Conservation (phyloP, 2,113 vertebrate genomes). For the Sciurus niger region DNA sequence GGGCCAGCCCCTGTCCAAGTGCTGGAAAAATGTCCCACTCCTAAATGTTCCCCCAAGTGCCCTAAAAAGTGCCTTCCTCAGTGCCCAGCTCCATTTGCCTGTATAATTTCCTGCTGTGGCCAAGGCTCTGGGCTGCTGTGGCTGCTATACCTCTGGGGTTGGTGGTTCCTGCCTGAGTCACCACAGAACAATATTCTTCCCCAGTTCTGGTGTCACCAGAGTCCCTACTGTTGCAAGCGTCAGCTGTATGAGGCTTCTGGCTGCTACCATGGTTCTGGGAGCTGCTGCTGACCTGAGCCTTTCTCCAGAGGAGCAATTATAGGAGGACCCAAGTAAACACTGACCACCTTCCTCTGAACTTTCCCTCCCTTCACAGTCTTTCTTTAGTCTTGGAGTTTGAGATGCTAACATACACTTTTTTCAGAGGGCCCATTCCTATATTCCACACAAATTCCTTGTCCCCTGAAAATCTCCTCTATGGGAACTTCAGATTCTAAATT, state of each 20-base stretch:
- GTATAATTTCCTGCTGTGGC: neutral
- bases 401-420: neutral
- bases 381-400: neutral
- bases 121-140: neutral
- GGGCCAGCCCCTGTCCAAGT: neutral
- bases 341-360: neutral
- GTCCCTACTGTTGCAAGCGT: no score
- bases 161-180: neutral
- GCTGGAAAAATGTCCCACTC: neutral
- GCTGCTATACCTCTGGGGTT: neutral
- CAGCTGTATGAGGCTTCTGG: accelerated
- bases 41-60: neutral
- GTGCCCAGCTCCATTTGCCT: no score
- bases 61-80: neutral
- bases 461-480: neutral
- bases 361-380: neutral
- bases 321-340: neutral
- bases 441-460: neutral
- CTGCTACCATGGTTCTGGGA: neutral
- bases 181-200: neutral
- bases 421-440: neutral
- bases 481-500: neutral
- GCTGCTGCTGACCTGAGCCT: neutral
- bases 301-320: neutral
- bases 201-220: neutral